A percentile compares a stretch with the other conserved stretches of the same genome.
These are phyloP conservation scores for Sminthurides bifidus DNA, from an alignment of 1,140 invertebrate genomes.

Conservation along the genomic window DNA sequence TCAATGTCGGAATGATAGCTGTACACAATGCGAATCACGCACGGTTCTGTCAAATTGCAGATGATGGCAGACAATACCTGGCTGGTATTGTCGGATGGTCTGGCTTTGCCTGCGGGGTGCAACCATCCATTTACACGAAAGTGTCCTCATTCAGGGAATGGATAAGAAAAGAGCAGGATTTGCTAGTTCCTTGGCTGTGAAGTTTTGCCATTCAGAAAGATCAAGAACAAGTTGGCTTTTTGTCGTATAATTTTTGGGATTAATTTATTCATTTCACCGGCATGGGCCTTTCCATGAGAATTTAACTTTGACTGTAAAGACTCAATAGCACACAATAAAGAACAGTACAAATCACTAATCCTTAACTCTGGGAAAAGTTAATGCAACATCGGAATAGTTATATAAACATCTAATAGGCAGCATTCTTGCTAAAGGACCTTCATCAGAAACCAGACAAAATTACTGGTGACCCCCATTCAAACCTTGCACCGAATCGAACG, in stretches of 20 bases:
- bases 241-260: neutral
- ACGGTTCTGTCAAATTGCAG: neutral
- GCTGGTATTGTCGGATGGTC: slow-evolving; percentile 16
- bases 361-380: too few species aligned
- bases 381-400: too few species aligned
- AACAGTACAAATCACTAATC: neutral
- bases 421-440: too few species aligned
- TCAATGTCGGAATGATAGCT: neutral
- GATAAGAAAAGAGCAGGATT: slow-evolving; percentile 17
- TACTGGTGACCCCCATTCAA: too few species aligned
- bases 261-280: neutral
- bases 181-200: too few species aligned
- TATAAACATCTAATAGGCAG: too few species aligned
- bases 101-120: neutral
- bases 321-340: neutral
- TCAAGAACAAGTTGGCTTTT: too few species aligned
- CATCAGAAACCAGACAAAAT: too few species aligned
- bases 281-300: neutral
- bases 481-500: too few species aligned
- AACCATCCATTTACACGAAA: slow-evolving; percentile 13
- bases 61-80: slow-evolving; percentile 6
- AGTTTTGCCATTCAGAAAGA: too few species aligned
- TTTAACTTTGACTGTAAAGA: neutral
- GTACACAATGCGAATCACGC: neutral
- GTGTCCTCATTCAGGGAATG: slow-evolving; percentile 17